Evolutionary conservation across 2,888 invertebrate genomes (phyloP), one percentile per base, ranked within the genome.

Genomic region (Eurytoma californica): DNA sequence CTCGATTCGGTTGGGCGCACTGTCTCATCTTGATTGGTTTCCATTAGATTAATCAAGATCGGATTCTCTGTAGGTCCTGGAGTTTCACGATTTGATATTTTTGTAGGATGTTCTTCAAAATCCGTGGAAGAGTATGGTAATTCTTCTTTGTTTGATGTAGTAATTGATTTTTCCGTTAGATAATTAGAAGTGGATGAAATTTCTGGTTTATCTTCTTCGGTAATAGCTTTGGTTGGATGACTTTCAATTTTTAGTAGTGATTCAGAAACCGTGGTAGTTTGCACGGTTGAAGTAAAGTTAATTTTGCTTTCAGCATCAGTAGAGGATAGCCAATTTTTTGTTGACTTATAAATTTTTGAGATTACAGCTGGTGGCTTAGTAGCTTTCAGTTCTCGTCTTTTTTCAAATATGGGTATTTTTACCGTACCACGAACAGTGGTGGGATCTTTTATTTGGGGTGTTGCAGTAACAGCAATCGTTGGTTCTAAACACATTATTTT

Each of bases 11-110:
- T 67, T 24, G 53, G 24, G 16, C 13, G 30, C 14, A 28, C n/a
- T 16, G 39, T 13, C 3, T 57, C 49, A 5, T 58, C 49, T 51
- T 14, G n/a, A 58, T 70, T 72, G 5, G 7, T 72, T 53, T 67
- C 20, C 30, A 55, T 24, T 4, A 47, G 16, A 24, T 55, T 24
- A n/a, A 13, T 57, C 49, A n/a, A 3, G 18, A 65, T 63, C 14
- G 67, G 51, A 14, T 20, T 66, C 5, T 75, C 13, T 16, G 70
- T 60, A 2, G 30, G 28, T 74, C 47, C 58, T 12, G 60, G 24
- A 12, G 65, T 13, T 16, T 79, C 60, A 13, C 58, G 28, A 30
- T 20, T 70, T 63, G 39, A 5, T 70, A 58, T 28, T 51, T 58
- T 65, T 14, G 73, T 49, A 7, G 60, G 20, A 51, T 66, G 60